Evolutionary conservation across 2,797 vertebrate species (phyloP), one percentile per base, ranked within the genome.

Genomic region (Balearica regulorum): DNA sequence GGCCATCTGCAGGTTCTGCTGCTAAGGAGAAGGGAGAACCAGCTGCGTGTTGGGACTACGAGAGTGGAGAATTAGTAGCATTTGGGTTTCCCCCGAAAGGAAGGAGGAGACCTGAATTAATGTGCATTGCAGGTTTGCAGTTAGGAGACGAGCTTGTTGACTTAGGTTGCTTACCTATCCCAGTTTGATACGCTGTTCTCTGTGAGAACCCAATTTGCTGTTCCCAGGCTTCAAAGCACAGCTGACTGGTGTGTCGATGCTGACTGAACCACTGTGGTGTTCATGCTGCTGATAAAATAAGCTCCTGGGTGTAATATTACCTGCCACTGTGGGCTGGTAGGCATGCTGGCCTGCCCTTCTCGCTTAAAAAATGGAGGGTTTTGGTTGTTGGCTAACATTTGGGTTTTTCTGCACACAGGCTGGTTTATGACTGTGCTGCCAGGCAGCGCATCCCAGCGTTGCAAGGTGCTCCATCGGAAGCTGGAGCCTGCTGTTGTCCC

Each of bases 141-240:
- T 72, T 60, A 37, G 39, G 65, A 89, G 83, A 33, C 2, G 24
- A 83, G 14, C 51, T 91, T 54, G 37, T 85, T 92, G 72, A 37
- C 69, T 92, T 83, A 35, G 58, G 54, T 81, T 88, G 82, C 76
- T 93, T 75, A 46, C 61, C 57, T 73, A 5, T 70, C 77, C 60
- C 73, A 57, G 54, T 77, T 41, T 65, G 83, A 69, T 85, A 48
- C 0, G 2, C 61, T 96, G 92, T 97, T 97, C 96, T 97, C 95
- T 90, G 51, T 97, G 94, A 97, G 96, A 97, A 96, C 85, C 91
- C 8, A 11, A 83, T 73, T 82, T 78, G 82, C 62, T 60, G 53
- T 91, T 86, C 61, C 58, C 55, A 88, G 83, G 77, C 79, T 92
- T 94, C 79, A 83, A 26, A 91, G 87, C 95, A 70, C 89, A 86